Conservation (phyloP, 2,888 invertebrate species). For the Vesta saturnalis region DNA sequence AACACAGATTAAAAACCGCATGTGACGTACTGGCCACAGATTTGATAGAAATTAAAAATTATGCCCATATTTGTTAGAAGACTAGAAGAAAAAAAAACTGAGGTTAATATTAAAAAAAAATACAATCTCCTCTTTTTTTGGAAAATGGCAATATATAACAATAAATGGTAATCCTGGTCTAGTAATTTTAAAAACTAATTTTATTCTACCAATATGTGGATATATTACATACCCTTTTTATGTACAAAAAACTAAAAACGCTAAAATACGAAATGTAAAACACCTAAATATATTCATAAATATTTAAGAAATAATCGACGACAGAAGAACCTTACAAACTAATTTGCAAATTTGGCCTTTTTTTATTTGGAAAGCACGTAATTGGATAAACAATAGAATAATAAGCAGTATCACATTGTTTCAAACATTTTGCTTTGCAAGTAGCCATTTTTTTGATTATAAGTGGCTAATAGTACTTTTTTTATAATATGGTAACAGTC, state of each 20-base stretch:
- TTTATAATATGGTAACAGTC: slow-evolving; percentile 63
- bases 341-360: slow-evolving; percentile 58
- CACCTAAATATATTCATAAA: slow-evolving; percentile 36
- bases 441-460: slow-evolving; percentile 53
- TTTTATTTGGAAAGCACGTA: slow-evolving; percentile 55
- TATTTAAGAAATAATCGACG: slow-evolving; percentile 34
- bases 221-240: slow-evolving; percentile 42
- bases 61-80: slow-evolving; percentile 15
- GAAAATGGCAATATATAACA: slow-evolving; percentile 31
- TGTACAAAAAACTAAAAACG: slow-evolving; percentile 50
- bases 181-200: slow-evolving; percentile 35
- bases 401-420: slow-evolving; percentile 63
- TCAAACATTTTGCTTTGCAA: slow-evolving; percentile 61
- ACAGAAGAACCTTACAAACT: slow-evolving; percentile 35
- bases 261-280: slow-evolving; percentile 48
- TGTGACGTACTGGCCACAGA: slow-evolving; percentile 31
- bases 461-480: slow-evolving; percentile 53
- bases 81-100: slow-evolving; percentile 33
- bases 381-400: slow-evolving; percentile 51
- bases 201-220: slow-evolving; percentile 31
- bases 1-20: slow-evolving; percentile 24
- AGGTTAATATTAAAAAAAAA: slow-evolving; percentile 10
- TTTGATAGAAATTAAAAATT: not conserved
- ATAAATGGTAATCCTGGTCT: slow-evolving; percentile 33
- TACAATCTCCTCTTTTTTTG: slow-evolving; percentile 12